Base-by-base conservation (phyloP, 2,888 invertebrate species). In the Lasius platythorax region DNA sequence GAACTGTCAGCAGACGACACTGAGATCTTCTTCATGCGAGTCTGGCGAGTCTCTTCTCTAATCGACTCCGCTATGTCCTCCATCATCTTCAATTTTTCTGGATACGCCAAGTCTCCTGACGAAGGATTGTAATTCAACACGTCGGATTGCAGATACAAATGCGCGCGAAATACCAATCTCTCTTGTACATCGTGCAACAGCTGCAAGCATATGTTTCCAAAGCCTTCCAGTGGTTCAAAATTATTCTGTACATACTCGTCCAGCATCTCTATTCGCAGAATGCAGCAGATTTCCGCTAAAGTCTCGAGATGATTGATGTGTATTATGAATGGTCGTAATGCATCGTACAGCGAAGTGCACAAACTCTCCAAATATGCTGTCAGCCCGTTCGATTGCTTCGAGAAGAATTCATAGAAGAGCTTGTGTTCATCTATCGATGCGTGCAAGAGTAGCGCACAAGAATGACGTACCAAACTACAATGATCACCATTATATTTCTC, bases 241-340 rank as follows among this genome's bases (percentile, higher is more conserved):
- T 98, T 98, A 91, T 97, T 97, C 88, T 97, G 97, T 28, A 98
- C 98, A 93, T 99, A 98, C 91, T 98, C 99, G 92, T 98, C 98
- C 12, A 99, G 96, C 96, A 99, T 98, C 95, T 99, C 99, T 78
- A 97, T 97, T 86, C 98, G 96, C 58, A 99, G 95, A 90, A 99
- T 99, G 63, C 98, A 98, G 94, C 99, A 99, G 73, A 99, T 97
- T 95, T 99, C 99, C 0, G 99, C 98, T 37, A 99, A 96, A 0
- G 99, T 99, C 96, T 99, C 99, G 93, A 99, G 96, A 95, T 99
- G 99, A 94, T 99, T 99, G 86, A 99, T 98, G 95, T 99, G 98
- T 87, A 99, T 99, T 82, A 99, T 97, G 91, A 98, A 97, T 0
- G 99, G 99, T 2, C 99, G 96, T 88, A 99, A 95, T 6, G 97